Evolutionary conservation across 1,140 invertebrate species (phyloP).

Genomic region (Zophobas morio): DNA sequence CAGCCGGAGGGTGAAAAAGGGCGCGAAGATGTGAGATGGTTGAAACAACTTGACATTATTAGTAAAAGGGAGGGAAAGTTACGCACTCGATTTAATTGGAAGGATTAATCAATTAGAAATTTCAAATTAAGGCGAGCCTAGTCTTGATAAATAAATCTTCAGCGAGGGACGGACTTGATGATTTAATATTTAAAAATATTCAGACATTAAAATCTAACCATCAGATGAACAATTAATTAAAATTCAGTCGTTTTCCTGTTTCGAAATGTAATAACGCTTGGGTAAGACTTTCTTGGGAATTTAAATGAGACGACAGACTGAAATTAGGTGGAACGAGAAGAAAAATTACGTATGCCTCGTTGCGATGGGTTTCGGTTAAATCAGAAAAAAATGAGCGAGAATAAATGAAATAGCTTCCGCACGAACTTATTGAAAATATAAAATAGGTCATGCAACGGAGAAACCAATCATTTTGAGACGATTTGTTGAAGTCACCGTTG

Average conservation of each 20-base stretch:
- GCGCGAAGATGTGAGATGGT: not conserved
- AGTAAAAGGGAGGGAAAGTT: not conserved
- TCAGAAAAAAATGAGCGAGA: not conserved
- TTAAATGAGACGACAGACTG: not conserved
- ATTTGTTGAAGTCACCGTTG: not conserved
- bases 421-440: not conserved
- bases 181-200: slow-evolving; percentile 15
- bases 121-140: slow-evolving; percentile 6
- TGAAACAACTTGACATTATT: not conserved
- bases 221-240: slow-evolving; percentile 11
- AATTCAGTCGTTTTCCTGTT: not conserved
- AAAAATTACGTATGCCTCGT: not conserved
- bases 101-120: slow-evolving; percentile 1
- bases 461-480: not conserved
- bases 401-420: not conserved
- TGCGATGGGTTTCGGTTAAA: not conserved
- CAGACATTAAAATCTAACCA: not conserved
- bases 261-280: slow-evolving; percentile 6
- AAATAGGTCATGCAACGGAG: slow-evolving; percentile 11
- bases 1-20: not conserved
- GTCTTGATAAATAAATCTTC: not conserved
- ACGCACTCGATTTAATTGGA: slow-evolving; percentile 2
- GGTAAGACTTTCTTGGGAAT: not conserved
- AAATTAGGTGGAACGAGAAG: not conserved
- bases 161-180: not conserved